These are phyloP conservation scores for Ceratothoa steindachneri DNA, from an alignment of 2,888 invertebrate genomes.

Conservation along the genomic window DNA sequence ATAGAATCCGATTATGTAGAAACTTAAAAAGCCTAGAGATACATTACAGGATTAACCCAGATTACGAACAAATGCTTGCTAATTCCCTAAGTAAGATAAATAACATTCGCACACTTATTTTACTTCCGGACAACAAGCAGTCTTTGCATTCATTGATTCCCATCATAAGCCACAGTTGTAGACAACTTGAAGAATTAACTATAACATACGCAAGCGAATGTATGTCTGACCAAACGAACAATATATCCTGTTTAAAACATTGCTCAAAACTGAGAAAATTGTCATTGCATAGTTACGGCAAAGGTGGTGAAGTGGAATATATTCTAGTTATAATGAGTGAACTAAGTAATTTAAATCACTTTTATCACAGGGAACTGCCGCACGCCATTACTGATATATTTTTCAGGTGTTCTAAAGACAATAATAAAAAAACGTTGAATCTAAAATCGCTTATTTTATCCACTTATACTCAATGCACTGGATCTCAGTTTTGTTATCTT, in stretches of 20 bases:
- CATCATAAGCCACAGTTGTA: background rate
- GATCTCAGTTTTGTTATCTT: background rate
- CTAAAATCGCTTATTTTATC: background rate
- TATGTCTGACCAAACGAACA: background rate
- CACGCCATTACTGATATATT: background rate
- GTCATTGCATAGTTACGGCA: background rate
- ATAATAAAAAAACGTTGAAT: background rate
- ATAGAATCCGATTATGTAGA: background rate
- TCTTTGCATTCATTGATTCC: background rate
- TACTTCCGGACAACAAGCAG: background rate
- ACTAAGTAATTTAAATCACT: background rate
- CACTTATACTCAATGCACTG: background rate
- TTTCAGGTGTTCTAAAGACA: background rate
- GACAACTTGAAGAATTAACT: background rate
- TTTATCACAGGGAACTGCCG: background rate
- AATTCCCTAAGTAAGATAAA: background rate
- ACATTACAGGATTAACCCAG: background rate
- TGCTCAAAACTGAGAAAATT: background rate
- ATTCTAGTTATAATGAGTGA: background rate
- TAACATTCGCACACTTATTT: background rate
- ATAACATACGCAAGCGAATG: background rate
- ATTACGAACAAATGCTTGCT: background rate
- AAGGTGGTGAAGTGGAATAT: background rate
- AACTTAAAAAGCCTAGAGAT: background rate
- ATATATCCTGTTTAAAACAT: background rate